Base-by-base conservation (phyloP, 2,113 vertebrate genomes). In the Ophiodon elongatus region DNA sequence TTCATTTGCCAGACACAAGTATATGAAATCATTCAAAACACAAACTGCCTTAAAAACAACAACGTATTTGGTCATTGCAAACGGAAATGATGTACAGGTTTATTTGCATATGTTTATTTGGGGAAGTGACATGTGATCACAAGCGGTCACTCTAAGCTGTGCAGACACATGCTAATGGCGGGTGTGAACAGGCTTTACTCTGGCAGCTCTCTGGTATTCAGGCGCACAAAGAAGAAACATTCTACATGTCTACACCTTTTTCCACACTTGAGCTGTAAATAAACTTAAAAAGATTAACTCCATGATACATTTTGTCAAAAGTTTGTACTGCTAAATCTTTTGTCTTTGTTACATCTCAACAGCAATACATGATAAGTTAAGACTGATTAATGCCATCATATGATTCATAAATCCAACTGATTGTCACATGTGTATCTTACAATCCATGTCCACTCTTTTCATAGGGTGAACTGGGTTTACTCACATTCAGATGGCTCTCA, bases 401-500 rank as follows among this genome's bases (percentile, higher is more conserved):
- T 52, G 21, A 23, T 23, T 52, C 1, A 21, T 8, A 3, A 8
- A 52, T 8, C 50, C 45, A 4, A 37, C 7, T 37, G 35, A 7
- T 14, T 60, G 59, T 59, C 25, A 72, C 6, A 19, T 52, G 23
- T 23, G 19, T 21, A 11, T 45, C 37, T 15, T 41, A 31, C 21
- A 31, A 6, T 23, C 47, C 52, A 4, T 56, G n/a, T 56, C 7
- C 25, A 27, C 54, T 27, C 25, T 15, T 14, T 6, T 27, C 60
- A 23, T 35, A 10, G 63, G 2, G 62, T n/a, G 62, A 74, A 25
- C 50, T 37, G 31, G 41, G 17, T 54, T 39, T 2, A 62, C 91
- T 88, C 63, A 94, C 93, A 54, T 85, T 91, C 0, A 94, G 88
- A 0, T 94, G 92, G n/a, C 54, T 72, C 39, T 93, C 90, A 0